Evolutionary conservation across 2,113 vertebrate genomes (phyloP).

Genomic region (Ceyx cyanopectus): DNA sequence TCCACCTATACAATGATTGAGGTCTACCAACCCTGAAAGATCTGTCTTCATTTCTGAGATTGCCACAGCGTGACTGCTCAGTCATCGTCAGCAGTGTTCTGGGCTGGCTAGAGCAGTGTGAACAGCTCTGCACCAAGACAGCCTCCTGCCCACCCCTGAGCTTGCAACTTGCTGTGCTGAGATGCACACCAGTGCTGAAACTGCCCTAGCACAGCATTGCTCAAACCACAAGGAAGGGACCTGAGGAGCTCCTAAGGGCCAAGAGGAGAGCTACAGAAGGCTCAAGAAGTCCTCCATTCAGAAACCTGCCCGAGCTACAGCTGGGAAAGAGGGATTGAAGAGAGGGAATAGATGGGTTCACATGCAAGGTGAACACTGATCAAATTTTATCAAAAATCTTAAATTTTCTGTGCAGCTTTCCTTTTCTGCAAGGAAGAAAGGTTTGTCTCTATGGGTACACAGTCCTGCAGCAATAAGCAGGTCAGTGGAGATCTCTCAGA

Average conservation of each 20-base stretch:
- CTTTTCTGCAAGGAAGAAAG: not conserved
- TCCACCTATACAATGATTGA: not conserved
- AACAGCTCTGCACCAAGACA: not conserved
- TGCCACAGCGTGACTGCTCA: not conserved
- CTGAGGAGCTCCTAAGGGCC: not conserved
- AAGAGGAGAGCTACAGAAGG: not conserved
- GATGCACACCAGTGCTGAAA: not conserved
- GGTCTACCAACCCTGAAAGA: not conserved
- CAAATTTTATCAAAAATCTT: not conserved
- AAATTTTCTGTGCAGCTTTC: not conserved
- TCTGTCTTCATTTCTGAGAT: not conserved
- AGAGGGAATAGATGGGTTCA: not conserved
- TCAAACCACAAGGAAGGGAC: not conserved
- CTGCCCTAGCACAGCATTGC: not conserved
- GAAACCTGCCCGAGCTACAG: not conserved
- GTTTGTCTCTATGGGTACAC: fast-evolving
- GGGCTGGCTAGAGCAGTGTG: not conserved
- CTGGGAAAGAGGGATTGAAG: not conserved
- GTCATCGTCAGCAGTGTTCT: fast-evolving
- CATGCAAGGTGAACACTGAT: not conserved
- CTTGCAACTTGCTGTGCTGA: fast-evolving
- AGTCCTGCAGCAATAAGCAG: not conserved
- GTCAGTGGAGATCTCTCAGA: not conserved
- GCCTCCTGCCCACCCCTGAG: not conserved
- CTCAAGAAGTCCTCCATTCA: not conserved